Evolutionary conservation across 2,113 vertebrate genomes (phyloP).

Genomic region (Mystacornis crossleyi): DNA sequence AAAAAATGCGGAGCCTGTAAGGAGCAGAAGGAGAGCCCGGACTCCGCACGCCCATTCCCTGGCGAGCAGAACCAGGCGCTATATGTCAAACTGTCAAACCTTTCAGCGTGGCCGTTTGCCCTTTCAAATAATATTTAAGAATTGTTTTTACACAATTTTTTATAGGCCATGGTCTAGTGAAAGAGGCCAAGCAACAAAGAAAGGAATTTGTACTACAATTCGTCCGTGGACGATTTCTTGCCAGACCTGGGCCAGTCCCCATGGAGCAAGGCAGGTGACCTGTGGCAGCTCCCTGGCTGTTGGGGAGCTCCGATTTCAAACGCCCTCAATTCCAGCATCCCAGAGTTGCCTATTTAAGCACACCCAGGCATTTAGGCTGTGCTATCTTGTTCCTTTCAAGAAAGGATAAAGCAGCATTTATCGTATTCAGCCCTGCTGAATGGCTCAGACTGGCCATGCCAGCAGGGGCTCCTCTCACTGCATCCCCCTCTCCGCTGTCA

Average conservation of each 20-base stretch:
- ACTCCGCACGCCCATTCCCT: slow-evolving; percentile 52
- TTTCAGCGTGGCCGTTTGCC: slow-evolving; percentile 79
- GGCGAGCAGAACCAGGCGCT: slow-evolving; percentile 76
- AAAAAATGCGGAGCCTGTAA: slow-evolving; percentile 48
- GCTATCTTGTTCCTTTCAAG: slow-evolving; percentile 86
- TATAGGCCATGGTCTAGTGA: slow-evolving; percentile 82
- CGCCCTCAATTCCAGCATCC: slow-evolving; percentile 80
- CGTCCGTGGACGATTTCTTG: slow-evolving; percentile 78
- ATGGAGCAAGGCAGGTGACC: slow-evolving; percentile 83
- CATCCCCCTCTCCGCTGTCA: slow-evolving; percentile 4
- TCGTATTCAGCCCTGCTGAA: slow-evolving; percentile 92
- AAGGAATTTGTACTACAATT: slow-evolving; percentile 83
- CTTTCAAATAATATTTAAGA: slow-evolving; percentile 86
- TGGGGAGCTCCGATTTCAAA: slow-evolving; percentile 86
- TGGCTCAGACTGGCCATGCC: slow-evolving; percentile 82
- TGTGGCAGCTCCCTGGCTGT: slow-evolving; percentile 85
- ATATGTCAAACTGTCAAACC: slow-evolving; percentile 82
- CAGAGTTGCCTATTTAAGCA: slow-evolving; percentile 84
- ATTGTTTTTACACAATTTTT: slow-evolving; percentile 87
- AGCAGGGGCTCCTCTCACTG: slow-evolving; percentile 81
- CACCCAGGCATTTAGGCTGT: slow-evolving; percentile 85
- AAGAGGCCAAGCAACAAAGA: slow-evolving; percentile 79
- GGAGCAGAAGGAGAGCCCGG: slow-evolving; percentile 61
- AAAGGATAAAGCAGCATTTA: slow-evolving; percentile 89
- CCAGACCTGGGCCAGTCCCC: slow-evolving; percentile 76